Percentiles rank a stretch among this genome's conserved stretches.
Conservation (phyloP, 2,888 invertebrate species). For the Sisyra terminalis region DNA sequence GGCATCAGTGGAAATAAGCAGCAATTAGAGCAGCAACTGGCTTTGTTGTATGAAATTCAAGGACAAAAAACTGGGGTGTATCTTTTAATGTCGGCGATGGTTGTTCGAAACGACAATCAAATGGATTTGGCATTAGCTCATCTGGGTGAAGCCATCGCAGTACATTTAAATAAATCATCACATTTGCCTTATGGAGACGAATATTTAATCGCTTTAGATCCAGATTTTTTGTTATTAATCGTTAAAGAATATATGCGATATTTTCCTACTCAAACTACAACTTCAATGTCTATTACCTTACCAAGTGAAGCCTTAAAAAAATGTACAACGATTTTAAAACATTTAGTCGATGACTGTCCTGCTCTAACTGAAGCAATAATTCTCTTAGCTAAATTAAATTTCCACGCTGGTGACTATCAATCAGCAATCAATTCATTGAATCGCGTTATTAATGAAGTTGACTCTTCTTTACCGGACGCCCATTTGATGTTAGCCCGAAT, state of each 20-base stretch:
- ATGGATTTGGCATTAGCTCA: constrained; percentile 33
- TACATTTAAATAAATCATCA: constrained; percentile 31
- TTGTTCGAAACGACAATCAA: constrained; percentile 31
- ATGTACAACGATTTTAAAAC: constrained; percentile 49
- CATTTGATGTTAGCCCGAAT: constrained; percentile 79
- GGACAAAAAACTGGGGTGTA: constrained; percentile 47
- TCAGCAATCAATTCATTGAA: constrained; percentile 55
- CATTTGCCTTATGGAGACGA: constrained; percentile 52
- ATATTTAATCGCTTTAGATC: constrained; percentile 63
- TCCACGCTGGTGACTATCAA: constrained; percentile 57
- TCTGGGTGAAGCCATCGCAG: constrained; percentile 44
- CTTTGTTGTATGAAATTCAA: constrained; percentile 68
- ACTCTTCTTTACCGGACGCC: constrained; percentile 67
- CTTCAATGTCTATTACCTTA: constrained; percentile 19
- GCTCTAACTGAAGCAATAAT: constrained; percentile 52
- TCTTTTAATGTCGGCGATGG: constrained; percentile 49
- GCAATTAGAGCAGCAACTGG: constrained; percentile 49
- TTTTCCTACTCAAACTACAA: constrained; percentile 36
- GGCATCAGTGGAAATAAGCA: constrained; percentile 55
- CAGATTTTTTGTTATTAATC: constrained; percentile 69
- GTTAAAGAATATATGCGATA: constrained; percentile 60
- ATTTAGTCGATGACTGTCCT: constrained; percentile 63
- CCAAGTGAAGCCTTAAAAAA: constrained; percentile 32
- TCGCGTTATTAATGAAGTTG: constrained; percentile 52
- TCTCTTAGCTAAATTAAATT: constrained; percentile 63